Conservation (phyloP, 2,113 vertebrate species). For the Corythornis vintsioides region DNA sequence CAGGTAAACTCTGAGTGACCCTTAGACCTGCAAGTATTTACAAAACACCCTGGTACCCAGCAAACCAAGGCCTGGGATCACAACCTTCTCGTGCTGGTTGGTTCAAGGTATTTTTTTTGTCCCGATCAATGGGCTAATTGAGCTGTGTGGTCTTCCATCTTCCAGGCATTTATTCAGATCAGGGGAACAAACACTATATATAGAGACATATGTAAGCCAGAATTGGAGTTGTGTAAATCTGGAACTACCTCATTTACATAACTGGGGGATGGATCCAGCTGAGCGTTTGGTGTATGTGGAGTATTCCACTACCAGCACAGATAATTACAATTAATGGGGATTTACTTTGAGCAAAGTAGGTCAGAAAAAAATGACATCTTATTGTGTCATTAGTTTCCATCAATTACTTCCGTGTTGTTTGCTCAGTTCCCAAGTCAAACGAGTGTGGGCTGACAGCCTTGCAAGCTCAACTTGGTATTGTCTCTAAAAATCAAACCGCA, state of each 20-base stretch:
- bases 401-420: conserved; percentile 62
- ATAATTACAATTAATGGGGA: conserved; percentile 52
- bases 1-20: not conserved
- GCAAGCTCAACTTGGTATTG: conserved; percentile 52
- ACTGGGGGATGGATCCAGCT: not conserved
- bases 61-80: not conserved
- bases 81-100: not conserved
- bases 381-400: conserved; percentile 59
- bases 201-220: not conserved
- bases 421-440: conserved; percentile 49
- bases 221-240: conserved; percentile 37
- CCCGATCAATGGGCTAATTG: conserved; percentile 27
- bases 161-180: conserved; percentile 52
- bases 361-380: conserved; percentile 52
- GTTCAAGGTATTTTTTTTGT: not conserved
- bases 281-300: not conserved
- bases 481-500: conserved; percentile 57
- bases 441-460: conserved; percentile 44
- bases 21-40: not conserved
- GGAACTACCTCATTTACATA: conserved; percentile 40
- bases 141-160: conserved; percentile 43
- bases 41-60: not conserved
- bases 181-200: conserved; percentile 21
- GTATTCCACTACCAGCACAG: not conserved
- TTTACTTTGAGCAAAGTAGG: conserved; percentile 57